These are phyloP conservation scores for Thinocorus orbignyianus DNA, from an alignment of 2,113 vertebrate genomes.

Conservation along the genomic window DNA sequence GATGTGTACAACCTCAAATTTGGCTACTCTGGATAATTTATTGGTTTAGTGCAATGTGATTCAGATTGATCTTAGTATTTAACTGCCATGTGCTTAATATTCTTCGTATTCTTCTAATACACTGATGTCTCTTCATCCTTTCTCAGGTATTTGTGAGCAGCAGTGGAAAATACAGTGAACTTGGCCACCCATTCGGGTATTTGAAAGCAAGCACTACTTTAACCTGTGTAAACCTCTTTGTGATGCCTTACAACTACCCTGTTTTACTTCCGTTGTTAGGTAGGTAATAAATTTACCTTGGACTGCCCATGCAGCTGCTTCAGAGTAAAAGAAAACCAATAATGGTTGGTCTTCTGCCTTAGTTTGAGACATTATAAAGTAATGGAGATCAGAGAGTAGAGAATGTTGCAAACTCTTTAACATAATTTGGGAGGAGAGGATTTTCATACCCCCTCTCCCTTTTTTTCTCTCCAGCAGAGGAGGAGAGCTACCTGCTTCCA, in stretches of 20 bases:
- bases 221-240: constrained; percentile 86
- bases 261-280: constrained; percentile 84
- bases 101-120: not conserved
- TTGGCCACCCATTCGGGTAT: constrained; percentile 83
- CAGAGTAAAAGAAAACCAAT: constrained; percentile 19
- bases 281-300: constrained; percentile 61
- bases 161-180: constrained; percentile 84
- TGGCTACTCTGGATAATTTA: not conserved
- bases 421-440: constrained; percentile 64
- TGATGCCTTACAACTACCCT: constrained; percentile 88
- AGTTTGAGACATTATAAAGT: constrained; percentile 58
- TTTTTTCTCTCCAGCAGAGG: constrained; percentile 72
- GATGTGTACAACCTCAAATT: not conserved
- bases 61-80: not conserved
- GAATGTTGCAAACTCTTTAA: constrained; percentile 68
- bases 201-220: constrained; percentile 85
- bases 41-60: not conserved
- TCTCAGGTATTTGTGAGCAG: constrained; percentile 82
- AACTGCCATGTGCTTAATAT: not conserved
- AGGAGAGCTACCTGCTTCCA: constrained; percentile 65
- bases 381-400: constrained; percentile 56
- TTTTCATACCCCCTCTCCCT: constrained; percentile 69
- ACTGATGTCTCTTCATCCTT: constrained; percentile 27
- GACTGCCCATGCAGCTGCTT: not conserved
- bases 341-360: constrained; percentile 34